phyloP scores from a whole-genome alignment of 1,140 invertebrate species.

The Drosophila littoralis region DNA sequence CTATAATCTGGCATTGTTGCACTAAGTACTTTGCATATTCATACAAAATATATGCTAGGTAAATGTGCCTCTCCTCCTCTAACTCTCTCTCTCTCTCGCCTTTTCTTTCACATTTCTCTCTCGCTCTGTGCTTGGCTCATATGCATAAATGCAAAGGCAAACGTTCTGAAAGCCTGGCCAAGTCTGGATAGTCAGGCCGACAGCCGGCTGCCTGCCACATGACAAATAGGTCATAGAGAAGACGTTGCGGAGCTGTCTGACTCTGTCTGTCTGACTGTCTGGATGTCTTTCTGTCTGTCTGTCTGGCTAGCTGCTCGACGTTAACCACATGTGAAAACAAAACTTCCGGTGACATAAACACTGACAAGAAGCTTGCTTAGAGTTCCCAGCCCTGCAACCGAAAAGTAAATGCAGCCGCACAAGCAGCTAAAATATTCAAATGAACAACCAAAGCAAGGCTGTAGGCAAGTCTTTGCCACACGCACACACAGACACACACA shows the following conservation, averaged over 20 bases:
- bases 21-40: constrained; percentile 82
- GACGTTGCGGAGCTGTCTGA: constrained; percentile 26
- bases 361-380: constrained; percentile 75
- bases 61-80: constrained; percentile 8
- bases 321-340: constrained; percentile 82
- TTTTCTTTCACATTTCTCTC: not conserved
- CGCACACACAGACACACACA: constrained; percentile 17
- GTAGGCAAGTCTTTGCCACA: constrained; percentile 29
- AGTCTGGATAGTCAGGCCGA: constrained; percentile 27
- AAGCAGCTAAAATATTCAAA: constrained; percentile 80
- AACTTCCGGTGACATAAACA: constrained; percentile 82
- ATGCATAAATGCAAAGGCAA: constrained; percentile 68
- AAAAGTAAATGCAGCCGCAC: constrained; percentile 74
- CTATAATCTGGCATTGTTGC: constrained; percentile 81
- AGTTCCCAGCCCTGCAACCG: constrained; percentile 25
- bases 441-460: constrained; percentile 60
- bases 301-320: constrained; percentile 59
- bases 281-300: not conserved
- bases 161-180: constrained; percentile 30
- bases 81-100: not conserved
- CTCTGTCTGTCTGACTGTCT: constrained; percentile 9
- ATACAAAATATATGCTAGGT: constrained; percentile 65
- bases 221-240: constrained; percentile 73
- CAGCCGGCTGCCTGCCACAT: constrained; percentile 24
- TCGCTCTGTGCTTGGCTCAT: constrained; percentile 47